phyloP scores from a whole-genome alignment of 2,797 vertebrate species.

The Pipistrellus pipistrellus region DNA sequence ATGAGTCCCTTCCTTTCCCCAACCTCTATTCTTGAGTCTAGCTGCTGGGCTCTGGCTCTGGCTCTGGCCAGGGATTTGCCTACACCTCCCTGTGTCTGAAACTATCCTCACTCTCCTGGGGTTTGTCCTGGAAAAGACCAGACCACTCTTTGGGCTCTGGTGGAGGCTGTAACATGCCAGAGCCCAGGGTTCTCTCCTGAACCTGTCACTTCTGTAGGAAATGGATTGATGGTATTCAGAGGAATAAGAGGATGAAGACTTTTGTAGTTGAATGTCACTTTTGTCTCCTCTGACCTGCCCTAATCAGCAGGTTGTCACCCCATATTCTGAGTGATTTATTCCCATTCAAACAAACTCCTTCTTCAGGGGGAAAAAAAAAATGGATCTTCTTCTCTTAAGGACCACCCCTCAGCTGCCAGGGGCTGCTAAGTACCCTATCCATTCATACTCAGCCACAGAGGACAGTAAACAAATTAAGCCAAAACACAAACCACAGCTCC shows the following conservation, averaged over 20 bases:
- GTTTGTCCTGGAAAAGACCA: neutral
- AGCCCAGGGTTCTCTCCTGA: neutral
- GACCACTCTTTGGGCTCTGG: neutral
- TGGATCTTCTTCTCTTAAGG: neutral
- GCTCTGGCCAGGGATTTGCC: neutral
- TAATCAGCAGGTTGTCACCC: neutral
- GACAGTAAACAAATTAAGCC: neutral
- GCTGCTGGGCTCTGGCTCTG: neutral
- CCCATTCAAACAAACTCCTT: slow-evolving; percentile 31
- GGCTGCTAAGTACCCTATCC: neutral
- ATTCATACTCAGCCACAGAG: neutral
- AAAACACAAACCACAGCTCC: neutral
- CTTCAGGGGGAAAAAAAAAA: neutral
- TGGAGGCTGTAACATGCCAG: neutral
- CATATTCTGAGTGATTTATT: neutral
- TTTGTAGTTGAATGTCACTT: neutral
- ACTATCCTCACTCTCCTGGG: neutral
- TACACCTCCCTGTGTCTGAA: neutral
- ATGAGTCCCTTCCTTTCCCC: neutral
- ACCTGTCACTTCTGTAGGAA: neutral
- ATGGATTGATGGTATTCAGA: neutral
- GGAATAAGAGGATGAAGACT: neutral
- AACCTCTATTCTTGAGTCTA: neutral
- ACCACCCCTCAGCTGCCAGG: neutral
- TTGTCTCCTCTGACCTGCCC: neutral